Evolutionary conservation across 1,140 invertebrate species (phyloP), one percentile per base, ranked within the genome.

Genomic region (Drosophila elegans): DNA sequence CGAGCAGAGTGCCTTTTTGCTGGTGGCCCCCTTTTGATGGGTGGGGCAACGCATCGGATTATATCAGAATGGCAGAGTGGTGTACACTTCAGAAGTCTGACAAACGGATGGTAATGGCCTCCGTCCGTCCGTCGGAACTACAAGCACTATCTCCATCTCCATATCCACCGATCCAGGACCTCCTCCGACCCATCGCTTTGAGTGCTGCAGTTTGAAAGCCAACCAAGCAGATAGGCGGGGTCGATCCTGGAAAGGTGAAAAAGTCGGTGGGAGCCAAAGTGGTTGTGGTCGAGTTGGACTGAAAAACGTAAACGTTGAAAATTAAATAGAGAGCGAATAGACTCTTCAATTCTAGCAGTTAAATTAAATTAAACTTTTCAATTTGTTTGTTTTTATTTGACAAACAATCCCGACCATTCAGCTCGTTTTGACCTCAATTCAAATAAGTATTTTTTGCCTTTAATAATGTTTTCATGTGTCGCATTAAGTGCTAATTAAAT

Each of bases 21-120:
- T 60, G 48, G n/a, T 32, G 13, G 32, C 4, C 16, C 16, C 16
- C 16, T 21, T 32, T 11, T 45, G 3, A 13, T 34, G 21, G 11
- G 32, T 12, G 29, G 39, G 27, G 54, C 44, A 39, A 55, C 48
- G 74, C 53, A 78, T 55, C 63, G 69, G 64, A 80, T 80, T 64
- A 76, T 71, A 63, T 80, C 62, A 52, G 76, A 60, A 71, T 71
- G 71, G 32, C 72, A 71, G 59, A 76, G 78, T 48, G 78, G 61
- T 75, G 77, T 69, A 51, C 62, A 57, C 68, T 67, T 56, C 54
- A 79, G 73, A 78, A 74, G 66, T 67, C 56, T 64, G 73, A 57
- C 73, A 75, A 76, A 77, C 68, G 74, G 73, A 68, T 60, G 73
- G 51, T 56, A 63, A 64, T 66, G 52, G 71, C 52, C 68, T 49